Evolutionary conservation across 2,888 invertebrate genomes (phyloP).

Genomic region (Hololepta plana): DNA sequence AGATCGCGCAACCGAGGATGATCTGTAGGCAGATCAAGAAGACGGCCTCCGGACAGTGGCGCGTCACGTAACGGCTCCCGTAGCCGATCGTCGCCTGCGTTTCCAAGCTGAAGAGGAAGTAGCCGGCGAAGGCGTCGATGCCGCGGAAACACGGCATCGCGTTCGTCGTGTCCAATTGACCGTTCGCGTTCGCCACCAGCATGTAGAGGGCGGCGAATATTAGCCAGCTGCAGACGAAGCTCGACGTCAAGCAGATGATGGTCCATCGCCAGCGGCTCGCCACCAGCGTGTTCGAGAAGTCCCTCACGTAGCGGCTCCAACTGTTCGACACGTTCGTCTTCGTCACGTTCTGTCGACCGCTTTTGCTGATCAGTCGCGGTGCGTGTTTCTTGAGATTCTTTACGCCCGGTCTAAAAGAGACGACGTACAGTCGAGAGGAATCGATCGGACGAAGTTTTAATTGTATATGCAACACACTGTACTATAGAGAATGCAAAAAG

Average conservation of each 20-base stretch:
- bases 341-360: constrained; percentile 16
- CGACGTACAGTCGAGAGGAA: too few relatives aligned
- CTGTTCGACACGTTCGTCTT: constrained; percentile 12
- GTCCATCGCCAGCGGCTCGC: constrained; percentile 60
- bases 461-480: too few relatives aligned
- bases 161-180: constrained; percentile 49
- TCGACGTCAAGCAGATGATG: constrained; percentile 38
- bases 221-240: constrained; percentile 58
- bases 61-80: constrained; percentile 61
- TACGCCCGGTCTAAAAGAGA: too few relatives aligned
- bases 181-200: constrained; percentile 53
- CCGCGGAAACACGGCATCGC: constrained; percentile 35
- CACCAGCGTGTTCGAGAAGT: constrained; percentile 43
- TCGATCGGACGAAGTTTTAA: too few relatives aligned
- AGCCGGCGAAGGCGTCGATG: constrained; percentile 40
- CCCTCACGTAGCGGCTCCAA: constrained; percentile 22
- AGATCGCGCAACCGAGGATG: constrained; percentile 33
- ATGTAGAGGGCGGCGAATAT: constrained; percentile 66
- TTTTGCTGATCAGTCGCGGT: constrained; percentile 17
- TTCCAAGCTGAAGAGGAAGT: constrained; percentile 72
- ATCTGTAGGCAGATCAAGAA: constrained; percentile 70
- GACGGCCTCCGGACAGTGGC: constrained; percentile 72
- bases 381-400: too few relatives aligned
- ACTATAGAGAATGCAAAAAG: too few relatives aligned
- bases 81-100: constrained; percentile 70